Conservation (phyloP, 2,888 invertebrate species). For the Euplexia lucipara region DNA sequence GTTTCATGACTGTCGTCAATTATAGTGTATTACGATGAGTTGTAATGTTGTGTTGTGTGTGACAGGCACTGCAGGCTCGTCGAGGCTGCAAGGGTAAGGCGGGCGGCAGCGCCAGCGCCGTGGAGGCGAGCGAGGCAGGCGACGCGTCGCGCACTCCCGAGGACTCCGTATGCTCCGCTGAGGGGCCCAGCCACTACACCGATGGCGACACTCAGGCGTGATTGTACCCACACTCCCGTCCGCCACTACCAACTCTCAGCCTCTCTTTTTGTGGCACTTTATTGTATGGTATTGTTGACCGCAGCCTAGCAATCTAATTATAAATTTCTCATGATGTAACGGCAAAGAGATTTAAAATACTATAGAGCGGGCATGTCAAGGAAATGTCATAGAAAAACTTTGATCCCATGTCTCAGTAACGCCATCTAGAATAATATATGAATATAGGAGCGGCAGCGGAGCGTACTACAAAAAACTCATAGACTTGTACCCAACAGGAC, state of each 20-base stretch:
- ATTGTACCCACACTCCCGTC: slow-evolving; percentile 60
- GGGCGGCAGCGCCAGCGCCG: slow-evolving; percentile 87
- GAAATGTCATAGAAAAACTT: too few species aligned
- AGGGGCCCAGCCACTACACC: slow-evolving; percentile 94
- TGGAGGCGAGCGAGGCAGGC: slow-evolving; percentile 93
- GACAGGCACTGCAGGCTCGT: slow-evolving; percentile 95
- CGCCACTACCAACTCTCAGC: slow-evolving; percentile 3
- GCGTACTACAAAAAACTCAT: too few species aligned
- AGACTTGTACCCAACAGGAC: too few species aligned
- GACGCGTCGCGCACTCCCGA: slow-evolving; percentile 97
- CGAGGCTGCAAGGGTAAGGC: slow-evolving; percentile 90
- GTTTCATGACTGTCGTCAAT: slow-evolving; percentile 42
- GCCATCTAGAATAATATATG: too few species aligned
- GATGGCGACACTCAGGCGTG: slow-evolving; percentile 90
- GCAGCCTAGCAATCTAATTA: slow-evolving; percentile 12
- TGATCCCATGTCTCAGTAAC: too few species aligned
- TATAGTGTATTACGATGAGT: background rate
- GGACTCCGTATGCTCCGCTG: slow-evolving; percentile 97
- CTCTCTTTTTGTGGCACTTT: slow-evolving; percentile 56
- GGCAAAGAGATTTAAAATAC: too few species aligned
- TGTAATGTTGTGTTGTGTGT: slow-evolving; percentile 16
- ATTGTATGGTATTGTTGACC: slow-evolving; percentile 7
- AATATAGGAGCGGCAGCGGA: too few species aligned
- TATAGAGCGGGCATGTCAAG: too few species aligned
- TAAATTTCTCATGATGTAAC: background rate